Evolutionary conservation across 2,888 invertebrate genomes (phyloP), one percentile per base, ranked within the genome.

Genomic region (Automeris io): DNA sequence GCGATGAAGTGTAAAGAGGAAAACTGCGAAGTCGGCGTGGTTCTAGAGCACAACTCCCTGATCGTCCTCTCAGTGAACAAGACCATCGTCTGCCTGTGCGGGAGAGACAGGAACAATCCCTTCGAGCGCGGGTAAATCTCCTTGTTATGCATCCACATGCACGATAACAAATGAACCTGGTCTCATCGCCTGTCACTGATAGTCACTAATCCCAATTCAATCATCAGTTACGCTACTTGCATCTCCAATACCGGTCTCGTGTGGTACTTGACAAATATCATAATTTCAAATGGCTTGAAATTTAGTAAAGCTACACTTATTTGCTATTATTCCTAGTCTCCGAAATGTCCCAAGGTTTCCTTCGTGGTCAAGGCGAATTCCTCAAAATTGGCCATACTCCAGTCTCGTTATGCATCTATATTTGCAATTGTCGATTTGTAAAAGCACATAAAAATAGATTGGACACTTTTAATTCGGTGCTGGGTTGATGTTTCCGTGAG

Each of bases 1-100:
- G 85, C 86, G 86, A 87, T 87, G 87, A 87, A 87, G 87, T 87
- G 87, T 75, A 86, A 86, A 78, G 87, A 83, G 81, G 86, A 82
- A 74, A 87, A 87, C 69, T 87, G 87, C 64, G 87, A 87, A 70
- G 86, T 87, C 48, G 87, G 86, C 65, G 85, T 87, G 70, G 75
- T 87, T 56, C 76, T 85, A 59, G 87, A 85, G 61, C 82, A 77
- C 71, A 85, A 86, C 68, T 86, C 87, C 41, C 58, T 87, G 70
- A 87, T 87, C 57, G 86, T 87, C 60, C 72, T 87, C 46, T 80
- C 87, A 18, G 74, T 83, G 53, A 75, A 87, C 73, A 87, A 87
- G 72, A 85, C 87, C 56, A 87, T 87, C 65, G 76, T 87, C 69
- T 87, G 87, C 73, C 79, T 82, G 46, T 87, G 87, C 70, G 87